A percentile compares a stretch with the other conserved stretches of the same genome.
Evolutionary conservation across 2,888 invertebrate genomes (phyloP).

Genomic region (Apodemia hepburni): DNA sequence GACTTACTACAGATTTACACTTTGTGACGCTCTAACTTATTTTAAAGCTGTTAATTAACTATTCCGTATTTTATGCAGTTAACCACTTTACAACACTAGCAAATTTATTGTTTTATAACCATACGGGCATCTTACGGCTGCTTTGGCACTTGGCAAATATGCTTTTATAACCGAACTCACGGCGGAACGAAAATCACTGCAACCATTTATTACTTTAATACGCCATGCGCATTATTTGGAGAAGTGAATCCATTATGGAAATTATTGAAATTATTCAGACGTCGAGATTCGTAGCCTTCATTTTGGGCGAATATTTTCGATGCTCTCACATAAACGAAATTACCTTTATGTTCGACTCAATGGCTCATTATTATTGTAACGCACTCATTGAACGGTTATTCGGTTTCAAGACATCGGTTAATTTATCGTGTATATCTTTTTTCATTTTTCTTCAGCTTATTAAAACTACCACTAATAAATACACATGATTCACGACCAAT

Average conservation of each 20-base stretch:
- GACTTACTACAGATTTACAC: no score
- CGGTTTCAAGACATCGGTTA: not conserved
- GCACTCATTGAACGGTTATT: not conserved
- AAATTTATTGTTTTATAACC: slow-evolving; percentile 41
- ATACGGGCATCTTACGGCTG: slow-evolving; percentile 51
- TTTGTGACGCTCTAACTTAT: no score
- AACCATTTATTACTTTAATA: slow-evolving; percentile 63
- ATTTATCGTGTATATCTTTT: no score
- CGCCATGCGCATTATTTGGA: slow-evolving; percentile 56
- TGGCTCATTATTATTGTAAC: slow-evolving; percentile 26
- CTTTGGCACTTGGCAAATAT: slow-evolving; percentile 61
- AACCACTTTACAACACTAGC: not conserved
- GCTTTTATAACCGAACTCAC: slow-evolving; percentile 44
- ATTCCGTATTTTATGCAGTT: slow-evolving; percentile 4
- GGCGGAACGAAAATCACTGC: slow-evolving; percentile 45
- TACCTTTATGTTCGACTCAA: slow-evolving; percentile 28
- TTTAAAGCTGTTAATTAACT: no score
- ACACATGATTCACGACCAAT: no score
- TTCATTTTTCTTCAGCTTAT: no score
- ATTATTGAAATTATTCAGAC: slow-evolving; percentile 41
- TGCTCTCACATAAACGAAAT: slow-evolving; percentile 35
- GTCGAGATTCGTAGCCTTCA: slow-evolving; percentile 29
- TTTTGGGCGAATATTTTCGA: slow-evolving; percentile 37
- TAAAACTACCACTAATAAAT: no score
- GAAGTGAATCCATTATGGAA: slow-evolving; percentile 58